Base-by-base conservation (phyloP, 1,140 invertebrate genomes). In the Lepidurus couesii region DNA sequence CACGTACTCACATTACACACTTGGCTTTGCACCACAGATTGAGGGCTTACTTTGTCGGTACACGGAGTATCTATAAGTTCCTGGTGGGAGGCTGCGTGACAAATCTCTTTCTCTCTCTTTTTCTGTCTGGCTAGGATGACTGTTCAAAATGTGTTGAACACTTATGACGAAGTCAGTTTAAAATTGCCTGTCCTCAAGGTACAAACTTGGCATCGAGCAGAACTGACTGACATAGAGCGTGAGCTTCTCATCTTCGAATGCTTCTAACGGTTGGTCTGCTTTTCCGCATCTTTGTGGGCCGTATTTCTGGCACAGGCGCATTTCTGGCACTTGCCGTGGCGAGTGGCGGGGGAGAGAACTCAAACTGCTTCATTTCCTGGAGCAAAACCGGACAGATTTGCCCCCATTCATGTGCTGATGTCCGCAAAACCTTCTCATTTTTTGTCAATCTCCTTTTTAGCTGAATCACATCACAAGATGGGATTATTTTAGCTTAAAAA, bases 341-440 rank as follows among this genome's bases (percentile, higher is more conserved):
- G 6, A 65, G 53, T 11, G 6, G 5, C 4, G n/a, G 6, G 6
- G 16, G 16, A 21, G 53, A 21, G 21, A 4, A 13, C 53, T 21
- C 34, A 65, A 47, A 65, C 53, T 65, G 53, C 53, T 65, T 65
- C 13, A 65, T 65, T 65, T 65, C 53, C 53, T 65, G 8, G 53
- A n/a, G 53, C 53, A 13, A 65, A 65, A 65, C 53, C 53, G 16
- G 6, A 21, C 1, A 47, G 16, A 7, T 21, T 16, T 65, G 6
- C 53, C 53, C 47, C 13, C 53, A 16, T 65, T 21, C 53, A 21
- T 65, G 53, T 16, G 53, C 53, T 65, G 53, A 65, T 65, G 53
- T 21, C 21, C 53, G n/a, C 9, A 65, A 16, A 65, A 65, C 6
- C 13, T 13, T 65, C 16, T 13, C 53, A 47, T 65, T 65, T 16